phyloP scores from a whole-genome alignment of 2,113 vertebrate genomes.

The Cnemophilus loriae region DNA sequence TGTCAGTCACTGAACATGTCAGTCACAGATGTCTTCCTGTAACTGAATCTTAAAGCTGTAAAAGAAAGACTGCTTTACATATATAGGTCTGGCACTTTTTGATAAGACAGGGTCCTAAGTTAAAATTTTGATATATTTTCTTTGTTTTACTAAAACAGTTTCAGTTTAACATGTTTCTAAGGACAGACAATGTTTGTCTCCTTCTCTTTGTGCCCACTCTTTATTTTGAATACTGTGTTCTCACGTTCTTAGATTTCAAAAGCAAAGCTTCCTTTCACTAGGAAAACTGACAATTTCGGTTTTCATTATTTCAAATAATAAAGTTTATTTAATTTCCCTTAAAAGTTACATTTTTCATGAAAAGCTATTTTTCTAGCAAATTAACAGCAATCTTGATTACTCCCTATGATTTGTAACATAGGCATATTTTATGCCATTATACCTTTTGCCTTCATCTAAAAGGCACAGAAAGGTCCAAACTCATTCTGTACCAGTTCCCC shows the following conservation, averaged over 20 bases:
- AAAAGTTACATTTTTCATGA: not conserved
- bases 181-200: not conserved
- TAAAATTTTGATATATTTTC: not conserved
- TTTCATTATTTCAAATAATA: not conserved
- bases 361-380: not conserved
- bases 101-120: not conserved
- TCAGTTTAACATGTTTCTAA: not conserved
- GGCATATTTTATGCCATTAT: not conserved
- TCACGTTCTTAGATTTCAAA: not conserved
- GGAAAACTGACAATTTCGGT: not conserved
- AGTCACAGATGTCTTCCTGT: not conserved
- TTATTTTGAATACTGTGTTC: not conserved
- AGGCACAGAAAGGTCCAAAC: not conserved
- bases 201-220: not conserved
- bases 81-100: not conserved
- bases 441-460: not conserved
- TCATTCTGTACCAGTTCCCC: not conserved
- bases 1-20: not conserved
- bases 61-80: not conserved
- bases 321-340: not conserved
- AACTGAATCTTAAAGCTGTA: not conserved
- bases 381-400: not conserved
- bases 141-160: not conserved
- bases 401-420: not conserved
- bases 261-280: not conserved